phyloP scores from a whole-genome alignment of 2,113 vertebrate genomes.

The Abramis brama region DNA sequence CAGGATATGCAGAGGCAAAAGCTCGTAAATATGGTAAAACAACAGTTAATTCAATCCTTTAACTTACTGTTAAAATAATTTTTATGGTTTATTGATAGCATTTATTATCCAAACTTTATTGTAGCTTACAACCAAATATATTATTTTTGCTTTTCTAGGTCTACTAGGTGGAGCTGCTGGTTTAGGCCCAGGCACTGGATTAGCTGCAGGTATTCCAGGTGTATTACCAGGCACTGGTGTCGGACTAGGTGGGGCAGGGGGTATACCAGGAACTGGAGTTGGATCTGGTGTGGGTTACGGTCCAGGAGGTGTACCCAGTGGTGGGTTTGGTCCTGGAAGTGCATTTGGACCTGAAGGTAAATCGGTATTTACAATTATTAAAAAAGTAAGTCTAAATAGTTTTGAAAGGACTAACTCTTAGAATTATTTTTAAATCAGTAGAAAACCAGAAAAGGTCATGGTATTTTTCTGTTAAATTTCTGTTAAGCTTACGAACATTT shows the following conservation, averaged over 20 bases:
- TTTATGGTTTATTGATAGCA: neutral
- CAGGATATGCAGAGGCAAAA: conserved; percentile 53
- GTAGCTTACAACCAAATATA: neutral
- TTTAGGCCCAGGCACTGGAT: conserved; percentile 32
- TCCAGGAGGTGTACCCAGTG: conserved; percentile 38
- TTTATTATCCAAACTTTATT: neutral
- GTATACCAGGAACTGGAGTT: conserved; percentile 29
- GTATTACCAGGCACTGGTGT: conserved; percentile 40
- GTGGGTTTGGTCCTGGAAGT: conserved; percentile 37
- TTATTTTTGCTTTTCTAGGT: conserved; percentile 19
- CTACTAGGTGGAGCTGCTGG: conserved; percentile 36
- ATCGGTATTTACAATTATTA: neutral
- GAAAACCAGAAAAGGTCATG: too few species aligned
- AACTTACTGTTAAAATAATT: neutral
- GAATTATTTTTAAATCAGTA: too few species aligned
- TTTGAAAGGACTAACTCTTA: too few species aligned
- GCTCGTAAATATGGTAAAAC: conserved; percentile 56
- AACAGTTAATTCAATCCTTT: conserved; percentile 8
- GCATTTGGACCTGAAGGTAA: conserved; percentile 43
- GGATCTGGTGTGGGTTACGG: conserved; percentile 37
- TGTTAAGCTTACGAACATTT: neutral
- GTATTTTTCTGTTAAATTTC: neutral
- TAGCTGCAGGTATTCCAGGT: conserved; percentile 39
- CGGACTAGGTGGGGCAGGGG: conserved; percentile 11
- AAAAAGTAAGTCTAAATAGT: neutral